A percentile compares a stretch with the other conserved stretches of the same genome.
Evolutionary conservation across 2,888 invertebrate genomes (phyloP).

Genomic region (Pterostichus niger): DNA sequence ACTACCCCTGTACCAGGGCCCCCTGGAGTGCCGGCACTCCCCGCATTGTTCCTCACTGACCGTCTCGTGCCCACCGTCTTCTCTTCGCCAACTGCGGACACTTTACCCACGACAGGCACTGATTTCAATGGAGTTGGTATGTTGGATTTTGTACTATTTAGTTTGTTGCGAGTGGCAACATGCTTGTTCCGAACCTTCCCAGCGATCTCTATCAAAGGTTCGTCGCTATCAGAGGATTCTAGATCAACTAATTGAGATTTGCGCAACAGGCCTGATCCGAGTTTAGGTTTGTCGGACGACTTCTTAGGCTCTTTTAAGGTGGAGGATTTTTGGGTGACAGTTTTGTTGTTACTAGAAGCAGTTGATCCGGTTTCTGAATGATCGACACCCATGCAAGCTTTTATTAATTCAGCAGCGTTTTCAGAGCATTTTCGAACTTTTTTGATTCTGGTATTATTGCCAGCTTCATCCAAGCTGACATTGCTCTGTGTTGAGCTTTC

Average conservation of each 20-base stretch:
- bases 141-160: constrained; percentile 65
- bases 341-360: constrained; percentile 74
- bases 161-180: constrained; percentile 75
- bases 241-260: constrained; percentile 52
- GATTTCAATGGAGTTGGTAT: constrained; percentile 58
- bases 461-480: constrained; percentile 80
- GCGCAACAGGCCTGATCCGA: constrained; percentile 39
- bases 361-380: constrained; percentile 70
- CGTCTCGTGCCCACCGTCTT: constrained; percentile 72
- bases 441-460: constrained; percentile 73
- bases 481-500: constrained; percentile 86
- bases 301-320: constrained; percentile 69
- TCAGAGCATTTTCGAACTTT: constrained; percentile 81
- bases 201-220: constrained; percentile 86
- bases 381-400: constrained; percentile 80
- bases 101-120: constrained; percentile 61
- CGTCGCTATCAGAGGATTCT: constrained; percentile 85
- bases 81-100: constrained; percentile 74
- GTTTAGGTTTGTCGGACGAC: constrained; percentile 50
- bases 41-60: constrained; percentile 72
- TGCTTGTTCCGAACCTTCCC: constrained; percentile 82
- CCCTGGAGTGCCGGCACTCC: not conserved
- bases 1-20: constrained; percentile 68
- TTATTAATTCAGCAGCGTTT: constrained; percentile 81
- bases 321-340: constrained; percentile 75